Evolutionary conservation across 2,888 invertebrate genomes (phyloP), one percentile per base, ranked within the genome.

Genomic region (Harpalus rufipes): DNA sequence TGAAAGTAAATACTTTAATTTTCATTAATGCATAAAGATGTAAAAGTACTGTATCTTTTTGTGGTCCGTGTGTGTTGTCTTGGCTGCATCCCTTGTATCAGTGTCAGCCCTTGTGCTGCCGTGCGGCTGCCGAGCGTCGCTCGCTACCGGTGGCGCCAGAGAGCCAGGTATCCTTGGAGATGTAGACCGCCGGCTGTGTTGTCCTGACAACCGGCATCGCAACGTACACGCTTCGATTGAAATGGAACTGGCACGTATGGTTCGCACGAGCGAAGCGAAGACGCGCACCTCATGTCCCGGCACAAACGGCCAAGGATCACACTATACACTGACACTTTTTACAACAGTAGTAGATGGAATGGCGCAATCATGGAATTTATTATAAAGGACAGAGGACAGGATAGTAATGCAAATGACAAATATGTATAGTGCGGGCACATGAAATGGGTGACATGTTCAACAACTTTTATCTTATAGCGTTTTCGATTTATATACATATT

Each of bases 101-200:
- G 32, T 32, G 32, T 32, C 59, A 44, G 44, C 72, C 21, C 61
- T 85, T 68, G 88, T 88, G 87, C 89, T 89, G 91, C 21, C 90
- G 91, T 91, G 91, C 91, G 91, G 87, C 89, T 89, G 91, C 21
- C 90, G 91, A 91, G 91, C 91, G 91, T 89, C 91, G 91, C 8
- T 89, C 90, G 51, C 93, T 93, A 91, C 91, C 91, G 92, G 92
- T 91, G 93, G 90, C 87, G 92, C 88, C 92, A 92, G 91, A 93
- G 93, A 88, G 94, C 92, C 92, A 87, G 93, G 93, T 90, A 91
- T 93, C 90, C 91, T 90, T 90, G 91, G 91, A 91, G 92, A 91
- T 91, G 91, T 89, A 90, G 90, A 89, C 89, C 90, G 90, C 88
- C 90, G 89, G 89, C 89, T 88, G 89, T 88, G 90, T 93, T 93